These are phyloP conservation scores for Coreoperca whiteheadi DNA, from an alignment of 2,113 vertebrate species.

Conservation along the genomic window DNA sequence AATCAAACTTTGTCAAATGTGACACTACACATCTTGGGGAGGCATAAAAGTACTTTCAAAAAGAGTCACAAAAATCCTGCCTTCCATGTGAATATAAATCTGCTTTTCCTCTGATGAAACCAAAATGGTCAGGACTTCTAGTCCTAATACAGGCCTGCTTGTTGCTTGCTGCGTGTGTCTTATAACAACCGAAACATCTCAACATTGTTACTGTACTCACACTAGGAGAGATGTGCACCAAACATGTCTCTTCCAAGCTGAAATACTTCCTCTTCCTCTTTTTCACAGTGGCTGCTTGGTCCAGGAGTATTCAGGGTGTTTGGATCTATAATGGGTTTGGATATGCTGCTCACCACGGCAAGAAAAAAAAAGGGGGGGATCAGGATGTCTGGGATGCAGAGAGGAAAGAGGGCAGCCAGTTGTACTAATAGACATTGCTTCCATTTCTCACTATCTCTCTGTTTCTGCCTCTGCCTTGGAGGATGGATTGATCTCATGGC, in stretches of 20 bases:
- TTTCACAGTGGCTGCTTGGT: slow-evolving; percentile 17
- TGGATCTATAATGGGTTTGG: slow-evolving; percentile 29
- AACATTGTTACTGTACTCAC: not conserved
- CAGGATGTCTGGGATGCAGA: slow-evolving; percentile 8
- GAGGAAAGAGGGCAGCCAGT: slow-evolving; percentile 34
- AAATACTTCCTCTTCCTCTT: not conserved
- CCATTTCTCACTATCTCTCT: slow-evolving; percentile 34
- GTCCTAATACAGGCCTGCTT: not conserved
- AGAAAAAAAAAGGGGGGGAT: slow-evolving; percentile 7
- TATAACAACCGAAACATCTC: too few species aligned
- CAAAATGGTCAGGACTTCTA: not conserved
- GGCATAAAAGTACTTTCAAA: not conserved
- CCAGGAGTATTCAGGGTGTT: slow-evolving; percentile 16
- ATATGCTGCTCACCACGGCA: slow-evolving; percentile 12
- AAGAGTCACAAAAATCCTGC: not conserved
- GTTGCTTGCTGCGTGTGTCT: too few species aligned
- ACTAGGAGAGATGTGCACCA: not conserved
- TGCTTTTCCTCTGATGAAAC: not conserved
- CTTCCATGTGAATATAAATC: too few species aligned
- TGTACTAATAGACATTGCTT: slow-evolving; percentile 35
- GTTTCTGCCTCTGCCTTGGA: slow-evolving; percentile 57
- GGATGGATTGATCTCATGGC: slow-evolving; percentile 77
- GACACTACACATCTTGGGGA: not conserved
- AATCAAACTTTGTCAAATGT: not conserved
- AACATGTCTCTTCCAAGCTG: not conserved